Conservation (phyloP, 2,113 vertebrate species). For the Accipiter cooperii region DNA sequence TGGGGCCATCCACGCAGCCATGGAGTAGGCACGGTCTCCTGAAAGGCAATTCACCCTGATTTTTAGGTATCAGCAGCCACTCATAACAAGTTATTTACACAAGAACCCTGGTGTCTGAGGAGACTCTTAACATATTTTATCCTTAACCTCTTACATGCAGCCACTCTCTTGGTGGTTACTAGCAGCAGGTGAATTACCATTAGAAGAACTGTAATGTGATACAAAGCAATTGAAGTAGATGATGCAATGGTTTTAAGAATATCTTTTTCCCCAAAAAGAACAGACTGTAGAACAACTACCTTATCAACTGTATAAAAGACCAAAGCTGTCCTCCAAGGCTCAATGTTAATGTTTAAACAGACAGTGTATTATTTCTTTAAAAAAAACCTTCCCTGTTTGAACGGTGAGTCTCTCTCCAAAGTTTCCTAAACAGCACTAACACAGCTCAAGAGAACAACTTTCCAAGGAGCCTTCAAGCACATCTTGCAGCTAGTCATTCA, state of each 20-base stretch:
- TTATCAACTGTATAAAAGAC: background rate
- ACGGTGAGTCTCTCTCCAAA: background rate
- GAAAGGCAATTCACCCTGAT: background rate
- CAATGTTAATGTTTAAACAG: background rate
- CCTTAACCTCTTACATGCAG: background rate
- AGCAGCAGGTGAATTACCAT: too few relatives aligned
- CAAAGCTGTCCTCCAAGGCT: background rate
- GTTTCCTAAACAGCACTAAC: background rate
- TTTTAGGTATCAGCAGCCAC: background rate
- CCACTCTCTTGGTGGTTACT: fast-evolving
- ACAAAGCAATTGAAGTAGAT: fast-evolving
- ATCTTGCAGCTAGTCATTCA: background rate
- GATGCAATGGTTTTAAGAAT: background rate
- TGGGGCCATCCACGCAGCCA: background rate
- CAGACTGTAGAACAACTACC: background rate
- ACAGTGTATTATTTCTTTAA: background rate
- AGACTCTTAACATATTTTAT: fast-evolving
- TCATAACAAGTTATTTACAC: background rate
- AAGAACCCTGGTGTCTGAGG: background rate
- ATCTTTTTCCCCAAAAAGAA: fast-evolving
- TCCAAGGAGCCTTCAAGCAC: background rate
- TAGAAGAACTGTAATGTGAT: fast-evolving
- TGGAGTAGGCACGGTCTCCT: background rate
- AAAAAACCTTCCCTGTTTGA: background rate
- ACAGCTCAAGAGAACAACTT: background rate